Base-by-base conservation (phyloP, 2,113 vertebrate species). In the Ceuthmochares aereus region DNA sequence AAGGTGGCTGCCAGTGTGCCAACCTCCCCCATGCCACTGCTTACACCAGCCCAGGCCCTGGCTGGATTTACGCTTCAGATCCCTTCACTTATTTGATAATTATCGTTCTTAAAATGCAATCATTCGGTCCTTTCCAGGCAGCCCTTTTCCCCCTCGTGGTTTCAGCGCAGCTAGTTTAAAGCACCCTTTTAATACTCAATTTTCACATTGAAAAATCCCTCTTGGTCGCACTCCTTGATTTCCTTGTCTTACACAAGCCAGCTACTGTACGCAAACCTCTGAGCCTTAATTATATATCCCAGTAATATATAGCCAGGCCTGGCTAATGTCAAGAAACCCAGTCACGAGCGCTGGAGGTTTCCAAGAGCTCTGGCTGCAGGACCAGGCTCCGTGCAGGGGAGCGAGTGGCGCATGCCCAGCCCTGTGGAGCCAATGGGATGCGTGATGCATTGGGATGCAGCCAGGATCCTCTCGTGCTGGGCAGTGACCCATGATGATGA, bases 291-390 rank as follows among this genome's bases (percentile, higher is more conserved):
- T 91, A 87, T 80, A 86, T 84, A 92, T 69, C 78, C 90, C 85
- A 75, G 86, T 88, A 90, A 96, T 85, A 66, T 12, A 67, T 20
- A 84, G 64, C 72, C 64, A 68, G 90, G 87, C 83, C 97, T 96
- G 96, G 95, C 84, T 95, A 94, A 88, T 54, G 76, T 96, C 96
- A 97, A 10, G 73, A 60, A 95, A 63, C 32, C 64, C 87, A 72
- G 85, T 30, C 52, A 56, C 0, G 6, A 83, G 62, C 58, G 12
- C 9, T 0, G 0, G 87, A 89, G 89, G 72, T 36, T 89, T 78
- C 83, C 1, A 1, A 68, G 80, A 72, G 84, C 86, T 79, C 82
- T 49, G 88, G 43, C 68, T 77, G 80, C 83, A 63, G 94, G 56
- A 73, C 20, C 64, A 29, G 83, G 36, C 85, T 76, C 59, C 16